Base-by-base conservation (phyloP, 2,888 invertebrate genomes). In the Harpagoxenus sublaevis region DNA sequence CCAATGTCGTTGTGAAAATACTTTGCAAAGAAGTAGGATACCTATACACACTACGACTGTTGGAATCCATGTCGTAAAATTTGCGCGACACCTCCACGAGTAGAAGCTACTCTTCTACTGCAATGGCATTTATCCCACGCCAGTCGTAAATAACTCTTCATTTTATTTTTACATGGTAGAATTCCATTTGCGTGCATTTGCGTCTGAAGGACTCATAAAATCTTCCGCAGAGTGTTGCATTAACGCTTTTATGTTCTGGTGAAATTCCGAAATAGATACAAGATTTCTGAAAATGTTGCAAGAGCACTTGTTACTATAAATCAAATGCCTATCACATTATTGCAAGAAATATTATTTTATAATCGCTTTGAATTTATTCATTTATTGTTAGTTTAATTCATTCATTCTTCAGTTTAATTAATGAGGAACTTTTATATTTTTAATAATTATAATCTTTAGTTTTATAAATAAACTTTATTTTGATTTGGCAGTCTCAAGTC, bases 141-240 rank as follows among this genome's bases (percentile, higher is more conserved):
- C 48, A 60, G 60, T 73, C 79, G 73, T 81, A 81, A 81, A 81
- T 73, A 81, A 73, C 39, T 73, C 35, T 48, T 60, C 2, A 73
- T 81, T 81, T 81, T 81, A 60, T 81, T 81, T 78, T 81, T 73
- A 73, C 79, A 60, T 60, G 35, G 35, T 18, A 48, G 73, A 81
- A 73, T 60, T 60, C 73, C 73, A 81, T 81, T 81, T 73, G 79
- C 79, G 73, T 73, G 28, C 73, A 73, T 73, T 39, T 60, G 48
- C 23, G 28, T 9, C 18, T 9, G 9, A 60, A 60, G 39, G 10
- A 23, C 28, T 23, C 28, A 18, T 81, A 81, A 81, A 81, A 51
- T 73, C 28, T 35, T 71, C 10, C 23, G 18, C 48, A 10, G 28
- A 57, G 31, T 18, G 18, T 66, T 45, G 48, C 39, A 18, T 73